phyloP scores from a whole-genome alignment of 2,797 vertebrate species.

The Acipenser ruthenus region DNA sequence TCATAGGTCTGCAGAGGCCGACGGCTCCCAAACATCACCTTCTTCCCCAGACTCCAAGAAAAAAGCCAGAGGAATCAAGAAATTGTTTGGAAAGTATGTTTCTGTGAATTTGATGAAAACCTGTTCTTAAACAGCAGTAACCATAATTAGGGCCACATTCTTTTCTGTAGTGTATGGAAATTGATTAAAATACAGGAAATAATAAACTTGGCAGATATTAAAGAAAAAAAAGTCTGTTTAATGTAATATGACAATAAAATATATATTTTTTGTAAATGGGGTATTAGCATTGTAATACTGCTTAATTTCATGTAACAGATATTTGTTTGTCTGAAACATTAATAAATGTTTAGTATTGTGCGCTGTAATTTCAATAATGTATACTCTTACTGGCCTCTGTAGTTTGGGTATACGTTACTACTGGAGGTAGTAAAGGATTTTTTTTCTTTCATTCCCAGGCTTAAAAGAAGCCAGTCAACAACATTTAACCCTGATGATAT shows the following conservation, averaged over 20 bases:
- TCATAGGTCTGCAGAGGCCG: slow-evolving; percentile 59
- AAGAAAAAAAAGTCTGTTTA: background rate
- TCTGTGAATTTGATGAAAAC: background rate
- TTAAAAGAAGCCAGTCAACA: slow-evolving; percentile 90
- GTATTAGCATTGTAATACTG: too few relatives aligned
- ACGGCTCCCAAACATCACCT: slow-evolving; percentile 68
- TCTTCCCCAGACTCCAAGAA: slow-evolving; percentile 82
- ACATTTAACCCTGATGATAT: slow-evolving; percentile 87
- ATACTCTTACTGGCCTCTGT: background rate
- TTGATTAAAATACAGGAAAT: too few relatives aligned
- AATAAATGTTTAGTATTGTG: background rate
- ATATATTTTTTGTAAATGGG: background rate
- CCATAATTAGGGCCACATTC: too few relatives aligned
- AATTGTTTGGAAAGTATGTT: slow-evolving; percentile 86
- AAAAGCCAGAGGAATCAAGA: slow-evolving; percentile 89
- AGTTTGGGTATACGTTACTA: background rate
- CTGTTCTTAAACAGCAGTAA: too few relatives aligned
- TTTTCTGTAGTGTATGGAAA: too few relatives aligned
- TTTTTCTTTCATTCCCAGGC: slow-evolving; percentile 43
- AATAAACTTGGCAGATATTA: too few relatives aligned
- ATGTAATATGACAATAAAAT: background rate
- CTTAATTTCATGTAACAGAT: background rate
- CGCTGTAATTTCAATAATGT: background rate
- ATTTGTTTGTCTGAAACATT: background rate
- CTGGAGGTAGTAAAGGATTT: background rate